Conservation (phyloP, 2,888 invertebrate species). For the Sphaerophoria taeniata region DNA sequence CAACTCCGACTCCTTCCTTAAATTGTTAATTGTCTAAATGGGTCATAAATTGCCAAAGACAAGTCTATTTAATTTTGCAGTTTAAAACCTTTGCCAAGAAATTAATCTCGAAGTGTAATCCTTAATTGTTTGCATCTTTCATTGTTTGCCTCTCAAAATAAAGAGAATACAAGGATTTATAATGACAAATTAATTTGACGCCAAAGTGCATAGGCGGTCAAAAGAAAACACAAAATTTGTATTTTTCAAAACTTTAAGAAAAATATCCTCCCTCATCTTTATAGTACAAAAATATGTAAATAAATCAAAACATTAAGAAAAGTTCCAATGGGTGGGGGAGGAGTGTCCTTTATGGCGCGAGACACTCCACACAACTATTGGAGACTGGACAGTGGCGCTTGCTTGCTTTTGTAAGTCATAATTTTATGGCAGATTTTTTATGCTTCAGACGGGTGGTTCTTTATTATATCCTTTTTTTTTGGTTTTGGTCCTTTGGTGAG, state of each 20-base stretch:
- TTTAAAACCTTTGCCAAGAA: slow-evolving; percentile 68
- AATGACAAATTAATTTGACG: slow-evolving; percentile 64
- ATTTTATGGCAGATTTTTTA: slow-evolving; percentile 75
- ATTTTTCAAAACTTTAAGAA: slow-evolving; percentile 36
- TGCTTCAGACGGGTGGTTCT: slow-evolving; percentile 64
- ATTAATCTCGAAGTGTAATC: slow-evolving; percentile 70
- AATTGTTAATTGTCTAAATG: slow-evolving; percentile 73
- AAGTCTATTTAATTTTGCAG: slow-evolving; percentile 60
- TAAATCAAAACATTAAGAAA: slow-evolving; percentile 75
- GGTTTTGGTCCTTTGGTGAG: slow-evolving; percentile 22
- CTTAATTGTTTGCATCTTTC: slow-evolving; percentile 65
- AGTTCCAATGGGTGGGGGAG: neutral
- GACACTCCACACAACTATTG: slow-evolving; percentile 27
- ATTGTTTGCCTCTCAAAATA: neutral
- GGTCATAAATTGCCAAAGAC: slow-evolving; percentile 63
- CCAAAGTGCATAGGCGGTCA: slow-evolving; percentile 66
- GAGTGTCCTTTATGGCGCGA: slow-evolving; percentile 63
- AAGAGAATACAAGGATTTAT: slow-evolving; percentile 33
- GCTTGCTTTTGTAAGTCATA: slow-evolving; percentile 67
- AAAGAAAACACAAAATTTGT: slow-evolving; percentile 40
- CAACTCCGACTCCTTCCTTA: slow-evolving; percentile 40
- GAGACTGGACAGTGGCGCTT: slow-evolving; percentile 64
- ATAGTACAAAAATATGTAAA: slow-evolving; percentile 75
- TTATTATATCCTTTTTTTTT: slow-evolving; percentile 38
- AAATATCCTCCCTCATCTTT: slow-evolving; percentile 61